Percentiles rank a stretch among this genome's conserved stretches.
phyloP scores from a whole-genome alignment of 2,113 vertebrate species.

The Periophthalmodon schlosseri region DNA sequence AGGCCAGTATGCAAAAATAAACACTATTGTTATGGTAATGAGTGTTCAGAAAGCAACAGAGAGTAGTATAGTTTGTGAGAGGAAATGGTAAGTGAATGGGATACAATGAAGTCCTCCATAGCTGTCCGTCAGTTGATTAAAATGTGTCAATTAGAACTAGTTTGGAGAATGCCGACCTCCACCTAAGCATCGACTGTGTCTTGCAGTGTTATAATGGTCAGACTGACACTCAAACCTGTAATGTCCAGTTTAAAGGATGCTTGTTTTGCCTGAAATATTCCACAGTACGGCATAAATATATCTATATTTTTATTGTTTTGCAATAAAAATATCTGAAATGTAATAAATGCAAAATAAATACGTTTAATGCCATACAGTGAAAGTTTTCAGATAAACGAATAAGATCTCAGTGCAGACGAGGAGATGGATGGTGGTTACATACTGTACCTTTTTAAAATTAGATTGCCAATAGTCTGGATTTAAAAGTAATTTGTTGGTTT shows the following conservation, averaged over 20 bases:
- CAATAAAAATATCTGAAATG: no score
- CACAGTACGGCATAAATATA: no score
- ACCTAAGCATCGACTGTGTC: not conserved
- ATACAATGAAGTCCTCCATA: not conserved
- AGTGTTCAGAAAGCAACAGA: not conserved
- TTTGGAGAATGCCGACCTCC: not conserved
- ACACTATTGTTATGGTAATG: constrained; percentile 1
- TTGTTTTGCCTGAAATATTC: no score
- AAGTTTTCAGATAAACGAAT: no score
- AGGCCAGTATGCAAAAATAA: not conserved
- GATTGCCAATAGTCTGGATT: no score
- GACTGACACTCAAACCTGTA: not conserved
- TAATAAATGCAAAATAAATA: no score
- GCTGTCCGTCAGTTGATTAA: constrained; percentile 1
- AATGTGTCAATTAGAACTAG: not conserved
- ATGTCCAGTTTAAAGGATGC: not conserved
- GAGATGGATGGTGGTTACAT: no score
- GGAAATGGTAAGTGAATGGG: not conserved
- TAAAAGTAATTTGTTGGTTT: no score
- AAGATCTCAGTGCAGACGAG: no score
- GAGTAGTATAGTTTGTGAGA: not conserved
- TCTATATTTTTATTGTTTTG: no score
- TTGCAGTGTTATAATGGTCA: not conserved
- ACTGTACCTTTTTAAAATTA: no score
- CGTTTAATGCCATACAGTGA: no score